Conservation (phyloP, 1,140 invertebrate species). For the Zaprionus capensis region DNA sequence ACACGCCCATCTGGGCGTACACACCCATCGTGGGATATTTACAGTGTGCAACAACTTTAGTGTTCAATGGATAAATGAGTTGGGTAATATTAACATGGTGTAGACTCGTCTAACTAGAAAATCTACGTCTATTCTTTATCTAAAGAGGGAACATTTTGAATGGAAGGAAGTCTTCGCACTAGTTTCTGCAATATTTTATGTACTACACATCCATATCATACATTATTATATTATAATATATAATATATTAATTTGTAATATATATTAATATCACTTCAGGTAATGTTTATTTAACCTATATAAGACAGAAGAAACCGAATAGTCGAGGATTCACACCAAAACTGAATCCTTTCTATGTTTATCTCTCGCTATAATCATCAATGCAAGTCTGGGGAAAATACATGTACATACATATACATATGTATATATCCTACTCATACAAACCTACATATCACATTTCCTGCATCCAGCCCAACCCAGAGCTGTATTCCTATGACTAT, state of each 20-base stretch:
- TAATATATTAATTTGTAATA: too few relatives aligned
- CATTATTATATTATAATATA: too few relatives aligned
- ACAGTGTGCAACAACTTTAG: not conserved
- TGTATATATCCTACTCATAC: not conserved
- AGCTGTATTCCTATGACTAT: not conserved
- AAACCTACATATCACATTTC: not conserved
- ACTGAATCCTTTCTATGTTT: not conserved
- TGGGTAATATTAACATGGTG: not conserved
- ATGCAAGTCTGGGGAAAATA: not conserved
- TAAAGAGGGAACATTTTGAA: not conserved
- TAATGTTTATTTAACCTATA: too few relatives aligned
- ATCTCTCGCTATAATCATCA: not conserved
- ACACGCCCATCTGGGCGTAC: constrained; percentile 36
- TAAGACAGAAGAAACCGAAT: too few relatives aligned
- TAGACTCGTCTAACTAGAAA: not conserved
- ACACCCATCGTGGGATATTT: not conserved
- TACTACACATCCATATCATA: too few relatives aligned
- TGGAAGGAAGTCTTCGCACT: too few relatives aligned
- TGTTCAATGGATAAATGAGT: not conserved
- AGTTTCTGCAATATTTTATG: too few relatives aligned
- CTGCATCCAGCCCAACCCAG: not conserved
- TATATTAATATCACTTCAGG: too few relatives aligned
- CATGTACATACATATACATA: not conserved
- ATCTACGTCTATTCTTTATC: too few relatives aligned
- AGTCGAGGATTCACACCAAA: too few relatives aligned